Evolutionary conservation across 2,113 vertebrate species (phyloP).

Genomic region (Anhinga anhinga): DNA sequence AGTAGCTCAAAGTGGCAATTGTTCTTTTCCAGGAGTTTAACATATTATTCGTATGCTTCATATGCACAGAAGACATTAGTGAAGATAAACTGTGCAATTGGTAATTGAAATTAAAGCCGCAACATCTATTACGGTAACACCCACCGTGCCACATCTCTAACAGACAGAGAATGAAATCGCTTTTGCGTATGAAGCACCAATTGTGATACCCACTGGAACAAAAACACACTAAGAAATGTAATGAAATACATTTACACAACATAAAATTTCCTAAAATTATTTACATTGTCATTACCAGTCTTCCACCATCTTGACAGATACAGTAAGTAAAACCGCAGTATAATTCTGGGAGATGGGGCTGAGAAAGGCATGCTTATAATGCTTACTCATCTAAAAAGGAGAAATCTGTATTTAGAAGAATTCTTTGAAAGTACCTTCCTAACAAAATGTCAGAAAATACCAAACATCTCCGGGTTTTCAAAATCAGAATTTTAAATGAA

Average conservation of each 20-base stretch:
- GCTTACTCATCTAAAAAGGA: neutral
- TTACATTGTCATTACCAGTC: neutral
- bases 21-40: neutral
- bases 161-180: neutral
- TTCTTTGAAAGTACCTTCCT: neutral
- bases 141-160: neutral
- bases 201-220: neutral
- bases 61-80: slow-evolving; percentile 6
- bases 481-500: neutral
- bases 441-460: neutral
- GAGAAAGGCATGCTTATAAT: neutral
- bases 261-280: neutral
- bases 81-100: slow-evolving; percentile 33
- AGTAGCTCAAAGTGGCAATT: neutral
- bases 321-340: neutral
- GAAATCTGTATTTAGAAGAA: neutral
- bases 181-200: neutral
- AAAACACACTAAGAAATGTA: slow-evolving; percentile 2
- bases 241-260: slow-evolving; percentile 17
- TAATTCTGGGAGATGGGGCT: neutral
- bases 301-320: neutral
- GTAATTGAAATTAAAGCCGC: slow-evolving; percentile 44
- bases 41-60: slow-evolving; percentile 6
- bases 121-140: slow-evolving; percentile 5
- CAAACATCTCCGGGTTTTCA: neutral